These are phyloP conservation scores for Rana temporaria DNA, from an alignment of 2,113 vertebrate genomes.

Conservation along the genomic window DNA sequence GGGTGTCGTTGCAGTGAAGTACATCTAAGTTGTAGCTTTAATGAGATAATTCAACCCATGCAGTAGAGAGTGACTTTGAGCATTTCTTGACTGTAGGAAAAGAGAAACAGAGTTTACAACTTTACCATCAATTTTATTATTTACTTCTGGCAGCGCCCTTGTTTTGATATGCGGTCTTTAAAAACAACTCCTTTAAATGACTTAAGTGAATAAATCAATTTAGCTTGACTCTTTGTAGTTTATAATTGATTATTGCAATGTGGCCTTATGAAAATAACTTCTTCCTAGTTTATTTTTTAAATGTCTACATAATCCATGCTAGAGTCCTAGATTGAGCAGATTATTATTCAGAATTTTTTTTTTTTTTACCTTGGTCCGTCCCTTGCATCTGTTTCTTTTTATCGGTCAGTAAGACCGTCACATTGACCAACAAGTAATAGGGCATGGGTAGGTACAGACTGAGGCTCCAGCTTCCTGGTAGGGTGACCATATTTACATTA, in stretches of 20 bases:
- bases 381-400: no score
- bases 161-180: constrained; percentile 7
- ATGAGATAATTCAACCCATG: not conserved
- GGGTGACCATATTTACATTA: no score
- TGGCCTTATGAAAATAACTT: not conserved
- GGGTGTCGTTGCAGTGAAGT: not conserved
- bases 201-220: not conserved
- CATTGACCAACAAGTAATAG: no score
- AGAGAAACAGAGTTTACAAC: constrained; percentile 4
- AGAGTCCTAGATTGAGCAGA: no score
- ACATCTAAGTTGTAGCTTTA: not conserved
- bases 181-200: not conserved
- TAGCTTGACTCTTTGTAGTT: not conserved
- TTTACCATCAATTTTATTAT: constrained; percentile 10
- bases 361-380: no score
- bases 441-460: no score
- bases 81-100: not conserved
- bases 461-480: no score
- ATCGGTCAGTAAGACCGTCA: no score
- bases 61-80: constrained; percentile 2
- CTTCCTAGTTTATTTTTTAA: not conserved
- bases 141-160: not conserved
- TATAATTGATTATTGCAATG: not conserved
- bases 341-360: no score
- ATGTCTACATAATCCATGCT: no score